phyloP scores from a whole-genome alignment of 2,113 vertebrate genomes.

The Meles meles region DNA sequence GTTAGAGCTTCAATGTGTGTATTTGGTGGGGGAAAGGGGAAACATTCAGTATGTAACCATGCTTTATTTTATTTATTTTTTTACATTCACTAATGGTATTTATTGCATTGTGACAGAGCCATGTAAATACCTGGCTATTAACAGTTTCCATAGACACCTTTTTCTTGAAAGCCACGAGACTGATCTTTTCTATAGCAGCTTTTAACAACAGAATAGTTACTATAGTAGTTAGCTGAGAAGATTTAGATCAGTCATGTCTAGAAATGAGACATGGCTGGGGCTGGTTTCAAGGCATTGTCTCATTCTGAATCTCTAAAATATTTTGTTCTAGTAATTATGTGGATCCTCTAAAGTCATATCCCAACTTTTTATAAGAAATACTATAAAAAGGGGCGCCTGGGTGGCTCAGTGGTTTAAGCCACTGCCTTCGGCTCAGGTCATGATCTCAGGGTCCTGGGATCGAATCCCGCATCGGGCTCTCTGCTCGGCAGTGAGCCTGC shows the following conservation, averaged over 20 bases:
- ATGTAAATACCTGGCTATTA: neutral
- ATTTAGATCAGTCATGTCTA: neutral
- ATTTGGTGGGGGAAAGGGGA: neutral
- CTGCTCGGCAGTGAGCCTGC: too few relatives aligned
- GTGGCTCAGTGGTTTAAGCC: too few relatives aligned
- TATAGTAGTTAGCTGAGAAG: neutral
- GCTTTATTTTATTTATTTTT: neutral
- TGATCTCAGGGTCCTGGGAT: too few relatives aligned
- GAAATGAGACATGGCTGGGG: neutral
- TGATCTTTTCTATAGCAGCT: neutral
- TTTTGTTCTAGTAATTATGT: neutral
- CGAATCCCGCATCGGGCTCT: too few relatives aligned
- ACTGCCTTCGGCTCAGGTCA: too few relatives aligned
- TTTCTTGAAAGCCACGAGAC: neutral
- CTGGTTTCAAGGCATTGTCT: neutral
- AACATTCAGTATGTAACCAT: neutral
- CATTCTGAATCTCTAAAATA: neutral
- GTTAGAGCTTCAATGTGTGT: neutral
- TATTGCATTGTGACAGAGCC: neutral
- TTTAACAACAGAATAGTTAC: neutral
- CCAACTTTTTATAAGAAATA: neutral
- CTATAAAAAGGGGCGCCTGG: too few relatives aligned
- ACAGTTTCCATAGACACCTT: neutral
- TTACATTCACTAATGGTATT: neutral
- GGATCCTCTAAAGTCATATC: neutral